These are phyloP conservation scores for Drosophila siamana DNA, from an alignment of 2,888 invertebrate species.

Conservation along the genomic window DNA sequence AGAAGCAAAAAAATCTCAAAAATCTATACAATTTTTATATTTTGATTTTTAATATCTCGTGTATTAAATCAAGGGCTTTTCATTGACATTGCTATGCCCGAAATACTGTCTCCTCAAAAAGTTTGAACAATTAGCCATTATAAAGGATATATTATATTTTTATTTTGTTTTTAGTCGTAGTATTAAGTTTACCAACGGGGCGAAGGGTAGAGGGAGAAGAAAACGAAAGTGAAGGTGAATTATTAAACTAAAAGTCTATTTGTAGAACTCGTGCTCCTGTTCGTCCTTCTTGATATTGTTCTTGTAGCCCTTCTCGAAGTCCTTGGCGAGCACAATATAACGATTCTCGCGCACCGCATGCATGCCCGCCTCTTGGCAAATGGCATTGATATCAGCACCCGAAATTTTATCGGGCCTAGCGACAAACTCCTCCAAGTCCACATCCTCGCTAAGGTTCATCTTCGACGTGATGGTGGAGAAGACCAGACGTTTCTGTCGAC, in stretches of 20 bases:
- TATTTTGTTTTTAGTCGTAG: constrained; percentile 17
- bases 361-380: constrained; percentile 99
- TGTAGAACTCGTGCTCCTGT: constrained; percentile 99
- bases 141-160: constrained; percentile 10
- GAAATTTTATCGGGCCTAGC: constrained; percentile 99
- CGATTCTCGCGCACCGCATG: constrained; percentile 99
- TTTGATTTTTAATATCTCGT: too few relatives aligned
- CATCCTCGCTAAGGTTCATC: constrained; percentile 99
- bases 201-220: neutral
- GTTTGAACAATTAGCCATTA: neutral
- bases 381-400: constrained; percentile 99
- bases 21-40: too few relatives aligned
- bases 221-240: neutral
- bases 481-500: constrained; percentile 96
- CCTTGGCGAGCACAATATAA: constrained; percentile 98
- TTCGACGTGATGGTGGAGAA: constrained; percentile 98
- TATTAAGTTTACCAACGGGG: constrained; percentile 37
- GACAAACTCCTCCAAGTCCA: constrained; percentile 99
- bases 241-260: constrained; percentile 87
- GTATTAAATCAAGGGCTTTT: too few relatives aligned
- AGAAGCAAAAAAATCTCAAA: too few relatives aligned
- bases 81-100: too few relatives aligned
- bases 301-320: constrained; percentile 99
- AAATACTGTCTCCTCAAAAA: too few relatives aligned
- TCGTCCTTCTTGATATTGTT: constrained; percentile 99